Base-by-base conservation (phyloP, 2,888 invertebrate genomes). In the Eurytoma californica region DNA sequence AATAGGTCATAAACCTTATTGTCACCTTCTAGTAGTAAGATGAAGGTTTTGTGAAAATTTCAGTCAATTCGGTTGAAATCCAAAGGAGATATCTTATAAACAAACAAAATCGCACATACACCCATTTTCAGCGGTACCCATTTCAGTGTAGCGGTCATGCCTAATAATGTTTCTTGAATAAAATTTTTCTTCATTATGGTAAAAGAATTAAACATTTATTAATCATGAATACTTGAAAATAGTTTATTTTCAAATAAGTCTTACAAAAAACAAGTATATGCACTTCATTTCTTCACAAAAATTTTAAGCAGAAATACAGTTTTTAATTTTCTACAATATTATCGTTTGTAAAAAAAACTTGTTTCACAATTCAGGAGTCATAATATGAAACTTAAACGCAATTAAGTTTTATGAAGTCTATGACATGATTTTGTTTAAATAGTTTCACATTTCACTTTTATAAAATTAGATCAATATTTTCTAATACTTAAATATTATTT, bases 391-490 rank as follows among this genome's bases (percentile, higher is more conserved):
- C 75, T 69, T 77, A 77, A 77, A 65, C 49, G 57, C 65, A 72
- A 63, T 49, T 69, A 68, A 72, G 67, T 61, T 72, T 60, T 28
- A 55, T 12, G 24, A 67, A 58, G 61, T 63, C 39, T 68, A 58
- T 47, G 53, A 13, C 53, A 68, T 66, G 68, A 72, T 28, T 30
- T 28, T 51, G 16, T 24, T 79, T 79, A 70, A 57, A 58, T 66
- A 75, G 24, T 79, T 69, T 79, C 74, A 70, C 66, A 9, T 16
- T 72, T 49, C 28, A 47, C 58, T 67, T 61, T 63, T 72, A 67
- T 65, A 77, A 80, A 61, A 77, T 53, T 65, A 68, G 72, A 73
- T 69, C 16, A 75, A 70, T 69, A 68, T 63, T 77, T 47, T 80
- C 39, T 80, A 57, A 67, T 78, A 78, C 60, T 78, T 75, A 72